Conservation (phyloP, 2,797 vertebrate species). For the Notolabrus celidotus region DNA sequence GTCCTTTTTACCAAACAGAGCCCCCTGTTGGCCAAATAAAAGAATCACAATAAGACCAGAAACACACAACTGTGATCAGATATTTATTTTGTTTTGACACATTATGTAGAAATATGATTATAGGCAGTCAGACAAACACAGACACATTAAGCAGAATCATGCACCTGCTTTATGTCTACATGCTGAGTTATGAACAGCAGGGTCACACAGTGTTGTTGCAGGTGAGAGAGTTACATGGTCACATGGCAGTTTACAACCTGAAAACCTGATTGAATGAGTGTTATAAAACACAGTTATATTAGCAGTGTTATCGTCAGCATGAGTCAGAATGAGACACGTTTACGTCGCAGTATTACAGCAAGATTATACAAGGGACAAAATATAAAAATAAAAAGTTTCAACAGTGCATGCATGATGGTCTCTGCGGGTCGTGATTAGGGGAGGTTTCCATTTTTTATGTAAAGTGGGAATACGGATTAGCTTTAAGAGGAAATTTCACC, state of each 20-base stretch:
- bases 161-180: conserved; percentile 66
- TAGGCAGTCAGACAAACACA: conserved; percentile 53
- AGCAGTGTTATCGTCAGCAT: background rate
- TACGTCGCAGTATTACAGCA: conserved; percentile 27
- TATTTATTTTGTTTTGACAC: conserved; percentile 64
- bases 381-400: conserved; percentile 16
- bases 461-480: conserved; percentile 20
- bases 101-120: conserved; percentile 62
- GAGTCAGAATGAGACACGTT: conserved; percentile 17
- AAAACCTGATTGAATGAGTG: conserved; percentile 41
- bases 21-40: conserved; percentile 36
- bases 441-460: conserved; percentile 5
- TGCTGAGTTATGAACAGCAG: conserved; percentile 52
- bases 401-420: conserved; percentile 53
- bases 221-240: conserved; percentile 38
- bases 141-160: conserved; percentile 62
- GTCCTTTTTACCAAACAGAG: conserved; percentile 1
- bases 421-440: conserved; percentile 17
- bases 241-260: conserved; percentile 61
- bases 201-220: conserved; percentile 42
- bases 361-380: conserved; percentile 25
- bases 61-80: conserved; percentile 1
- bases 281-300: conserved; percentile 37
- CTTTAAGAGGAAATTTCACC: conserved; percentile 42
- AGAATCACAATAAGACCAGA: conserved; percentile 35